Evolutionary conservation across 2,113 vertebrate genomes (phyloP).

Genomic region (Bubalus kerabau): DNA sequence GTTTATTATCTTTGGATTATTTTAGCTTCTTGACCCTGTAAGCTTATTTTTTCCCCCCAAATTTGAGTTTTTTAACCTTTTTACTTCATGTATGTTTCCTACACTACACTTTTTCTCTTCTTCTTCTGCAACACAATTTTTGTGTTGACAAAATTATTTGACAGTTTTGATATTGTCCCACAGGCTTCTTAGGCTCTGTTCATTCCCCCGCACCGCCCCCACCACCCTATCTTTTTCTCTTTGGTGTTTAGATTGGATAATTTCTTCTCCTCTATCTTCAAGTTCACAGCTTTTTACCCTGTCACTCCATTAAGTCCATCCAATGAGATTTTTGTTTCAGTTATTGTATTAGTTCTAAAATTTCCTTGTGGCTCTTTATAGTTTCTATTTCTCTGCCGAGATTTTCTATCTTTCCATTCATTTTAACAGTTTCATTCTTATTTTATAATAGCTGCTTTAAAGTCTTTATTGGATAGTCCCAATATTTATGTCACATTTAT

Average conservation of each 20-base stretch:
- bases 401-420: not conserved
- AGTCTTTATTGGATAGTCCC: not conserved
- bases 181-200: not conserved
- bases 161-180: not conserved
- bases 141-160: not conserved
- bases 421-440: not conserved
- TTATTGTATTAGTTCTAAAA: not conserved
- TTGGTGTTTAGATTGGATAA: not conserved
- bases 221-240: not conserved
- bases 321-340: not conserved
- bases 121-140: not conserved
- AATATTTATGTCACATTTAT: not conserved
- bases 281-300: not conserved
- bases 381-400: not conserved
- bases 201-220: not conserved
- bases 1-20: not conserved
- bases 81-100: not conserved
- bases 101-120: not conserved
- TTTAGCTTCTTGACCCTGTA: not conserved
- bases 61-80: not conserved
- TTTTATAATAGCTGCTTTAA: not conserved
- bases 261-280: not conserved
- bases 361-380: not conserved
- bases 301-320: not conserved
- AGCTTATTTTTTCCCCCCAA: not conserved